A percentile compares a stretch with the other conserved stretches of the same genome.
Evolutionary conservation across 2,113 vertebrate species (phyloP).

Genomic region (Numida meleagris): DNA sequence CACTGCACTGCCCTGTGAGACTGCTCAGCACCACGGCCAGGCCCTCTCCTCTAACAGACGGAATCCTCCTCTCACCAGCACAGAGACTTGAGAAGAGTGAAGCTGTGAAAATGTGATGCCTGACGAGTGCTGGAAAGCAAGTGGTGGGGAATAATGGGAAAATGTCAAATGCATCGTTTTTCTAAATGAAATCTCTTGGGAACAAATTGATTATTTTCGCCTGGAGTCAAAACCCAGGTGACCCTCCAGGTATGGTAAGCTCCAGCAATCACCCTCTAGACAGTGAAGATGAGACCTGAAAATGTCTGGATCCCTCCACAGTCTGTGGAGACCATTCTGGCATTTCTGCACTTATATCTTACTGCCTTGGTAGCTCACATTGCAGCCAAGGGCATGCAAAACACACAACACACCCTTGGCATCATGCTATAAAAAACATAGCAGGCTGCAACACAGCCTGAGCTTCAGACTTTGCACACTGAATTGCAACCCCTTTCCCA

Average conservation of each 20-base stretch:
- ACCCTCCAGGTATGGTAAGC: not conserved
- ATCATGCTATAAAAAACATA: not conserved
- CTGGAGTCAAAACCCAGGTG: not conserved
- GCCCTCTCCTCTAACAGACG: not conserved
- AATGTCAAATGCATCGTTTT: not conserved
- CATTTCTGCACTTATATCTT: not conserved
- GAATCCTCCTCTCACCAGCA: not conserved
- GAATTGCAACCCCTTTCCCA: not conserved
- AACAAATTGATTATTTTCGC: not conserved
- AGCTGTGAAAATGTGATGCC: not conserved
- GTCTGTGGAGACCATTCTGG: not conserved
- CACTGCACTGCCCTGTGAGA: rapidly evolving
- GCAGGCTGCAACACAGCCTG: not conserved
- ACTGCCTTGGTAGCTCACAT: not conserved
- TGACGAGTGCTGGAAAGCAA: not conserved
- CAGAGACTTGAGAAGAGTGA: not conserved
- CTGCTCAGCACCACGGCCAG: not conserved
- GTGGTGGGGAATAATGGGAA: not conserved
- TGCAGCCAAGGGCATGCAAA: not conserved
- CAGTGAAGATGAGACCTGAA: not conserved
- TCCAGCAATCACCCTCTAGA: not conserved
- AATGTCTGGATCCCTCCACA: not conserved
- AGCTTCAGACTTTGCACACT: not conserved
- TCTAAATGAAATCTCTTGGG: not conserved
- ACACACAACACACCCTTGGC: not conserved